Evolutionary conservation across 2,113 vertebrate genomes (phyloP), one percentile per base, ranked within the genome.

Genomic region (Ophthalmotilapia sp.): DNA sequence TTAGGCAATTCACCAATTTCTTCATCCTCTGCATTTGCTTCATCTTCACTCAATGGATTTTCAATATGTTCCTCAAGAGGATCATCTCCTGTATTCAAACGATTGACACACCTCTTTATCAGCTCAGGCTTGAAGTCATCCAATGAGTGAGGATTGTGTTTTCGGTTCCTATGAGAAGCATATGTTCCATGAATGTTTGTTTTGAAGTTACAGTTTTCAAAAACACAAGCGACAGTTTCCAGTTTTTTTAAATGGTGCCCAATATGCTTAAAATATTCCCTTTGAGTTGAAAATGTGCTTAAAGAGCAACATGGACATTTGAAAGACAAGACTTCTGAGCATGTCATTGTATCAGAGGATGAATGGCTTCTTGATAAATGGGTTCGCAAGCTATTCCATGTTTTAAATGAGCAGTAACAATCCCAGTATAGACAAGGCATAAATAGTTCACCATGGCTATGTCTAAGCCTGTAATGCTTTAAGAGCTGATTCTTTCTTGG

Each of bases 391-490:
- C 65, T 80, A 14, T 0, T 21, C 51, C 51, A 80, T 86, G 77
- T 85, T 83, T 89, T 87, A 80, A 90, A 92, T 19, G 81, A 89
- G 53, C 89, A 90, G 80, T 77, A 80, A 53, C 85, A 89, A 4
- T 80, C 54, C 53, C 53, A 58, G 31, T 45, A 54, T 0, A 84
- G 49, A 29, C 82, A 84, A 26, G 77, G 77, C 8, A 81, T 79
- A 51, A 7, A 65, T 42, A 77, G 10, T 53, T 4, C 82, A 75
- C n/a, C 11, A 23, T 33, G 79, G 3, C 26, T 21, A 80, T 88
- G 17, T 81, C 21, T 47, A 9, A 84, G 12, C 31, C 82, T 81
- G 9, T 9, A 60, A 42, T 81, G 87, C 17, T 82, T 83, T 19
- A 56, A 56, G 1, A 58, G 81, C 15, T 73, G 3, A 17, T 9